phyloP scores from a whole-genome alignment of 2,113 vertebrate species.

The Oreamnos americanus region DNA sequence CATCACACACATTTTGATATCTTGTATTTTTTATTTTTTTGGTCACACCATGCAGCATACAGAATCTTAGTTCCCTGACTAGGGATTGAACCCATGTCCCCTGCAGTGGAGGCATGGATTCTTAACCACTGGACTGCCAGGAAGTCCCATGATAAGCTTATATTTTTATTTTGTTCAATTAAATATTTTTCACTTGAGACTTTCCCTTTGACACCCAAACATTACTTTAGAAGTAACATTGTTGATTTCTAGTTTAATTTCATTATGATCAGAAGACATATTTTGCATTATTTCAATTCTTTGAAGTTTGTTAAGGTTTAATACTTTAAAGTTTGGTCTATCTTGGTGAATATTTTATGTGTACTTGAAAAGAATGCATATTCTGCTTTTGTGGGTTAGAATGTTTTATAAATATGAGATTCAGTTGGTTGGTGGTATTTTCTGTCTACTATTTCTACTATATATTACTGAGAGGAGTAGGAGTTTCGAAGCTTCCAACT shows the following conservation, averaged over 20 bases:
- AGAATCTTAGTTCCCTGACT: not conserved
- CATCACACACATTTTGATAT: not conserved
- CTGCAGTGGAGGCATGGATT: not conserved
- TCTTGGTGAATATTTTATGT: not conserved
- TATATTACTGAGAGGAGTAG: not conserved
- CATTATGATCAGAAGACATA: not conserved
- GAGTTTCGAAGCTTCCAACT: not conserved
- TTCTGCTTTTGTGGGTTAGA: conserved; percentile 20
- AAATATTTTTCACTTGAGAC: not conserved
- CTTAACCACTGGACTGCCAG: not conserved
- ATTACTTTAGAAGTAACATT: not conserved
- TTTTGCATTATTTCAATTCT: conserved; percentile 19
- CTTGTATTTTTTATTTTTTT: not conserved
- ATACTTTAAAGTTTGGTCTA: not conserved
- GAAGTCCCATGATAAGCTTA: not conserved
- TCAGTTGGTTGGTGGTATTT: not conserved
- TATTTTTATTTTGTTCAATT: conserved; percentile 6
- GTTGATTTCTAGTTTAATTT: conserved; percentile 21
- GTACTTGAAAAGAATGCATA: not conserved
- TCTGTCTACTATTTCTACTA: not conserved
- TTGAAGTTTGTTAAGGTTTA: conserved; percentile 2
- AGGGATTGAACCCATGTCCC: not conserved
- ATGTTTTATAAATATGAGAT: conserved; percentile 32
- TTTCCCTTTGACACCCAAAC: not conserved
- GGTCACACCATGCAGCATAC: not conserved